Conservation (phyloP, 30 jellyfish, hydroid and myxozoan genomes). For the Morbakka virulenta region DNA sequence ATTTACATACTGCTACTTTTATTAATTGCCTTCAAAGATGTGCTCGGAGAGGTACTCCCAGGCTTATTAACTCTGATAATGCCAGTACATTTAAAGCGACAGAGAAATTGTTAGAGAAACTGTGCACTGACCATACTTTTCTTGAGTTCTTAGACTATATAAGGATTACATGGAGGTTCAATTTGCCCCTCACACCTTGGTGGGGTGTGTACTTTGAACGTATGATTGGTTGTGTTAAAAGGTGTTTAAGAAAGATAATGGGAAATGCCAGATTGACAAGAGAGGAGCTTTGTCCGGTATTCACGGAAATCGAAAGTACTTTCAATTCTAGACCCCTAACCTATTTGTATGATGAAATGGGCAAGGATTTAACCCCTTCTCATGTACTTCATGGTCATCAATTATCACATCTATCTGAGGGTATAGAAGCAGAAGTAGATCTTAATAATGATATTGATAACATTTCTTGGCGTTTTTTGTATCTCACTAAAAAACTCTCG, state of each 20-base stretch:
- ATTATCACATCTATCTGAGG: too few relatives aligned
- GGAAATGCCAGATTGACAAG: constrained; percentile 35
- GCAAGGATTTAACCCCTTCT: constrained; percentile 26
- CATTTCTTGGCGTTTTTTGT: constrained; percentile 2
- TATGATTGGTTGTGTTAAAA: constrained; percentile 29
- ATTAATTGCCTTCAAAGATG: background rate
- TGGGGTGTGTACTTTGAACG: constrained; percentile 53
- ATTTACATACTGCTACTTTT: constrained; percentile 3
- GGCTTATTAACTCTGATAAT: too few relatives aligned
- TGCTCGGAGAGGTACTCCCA: constrained; percentile 7
- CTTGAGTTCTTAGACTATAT: background rate
- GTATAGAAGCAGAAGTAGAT: too few relatives aligned
- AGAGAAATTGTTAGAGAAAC: too few relatives aligned
- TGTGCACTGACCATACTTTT: too few relatives aligned
- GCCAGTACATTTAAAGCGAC: too few relatives aligned
- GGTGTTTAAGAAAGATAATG: constrained; percentile 16
- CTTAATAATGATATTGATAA: background rate
- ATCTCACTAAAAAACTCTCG: too few relatives aligned
- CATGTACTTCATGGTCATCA: too few relatives aligned
- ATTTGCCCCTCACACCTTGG: constrained; percentile 46
- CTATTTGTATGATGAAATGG: too few relatives aligned
- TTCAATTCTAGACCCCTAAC: too few relatives aligned
- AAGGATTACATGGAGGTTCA: constrained; percentile 33
- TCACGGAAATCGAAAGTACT: too few relatives aligned
- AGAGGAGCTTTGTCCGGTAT: constrained; percentile 25